phyloP scores from a whole-genome alignment of 2,888 invertebrate species.

The Helleia helle region DNA sequence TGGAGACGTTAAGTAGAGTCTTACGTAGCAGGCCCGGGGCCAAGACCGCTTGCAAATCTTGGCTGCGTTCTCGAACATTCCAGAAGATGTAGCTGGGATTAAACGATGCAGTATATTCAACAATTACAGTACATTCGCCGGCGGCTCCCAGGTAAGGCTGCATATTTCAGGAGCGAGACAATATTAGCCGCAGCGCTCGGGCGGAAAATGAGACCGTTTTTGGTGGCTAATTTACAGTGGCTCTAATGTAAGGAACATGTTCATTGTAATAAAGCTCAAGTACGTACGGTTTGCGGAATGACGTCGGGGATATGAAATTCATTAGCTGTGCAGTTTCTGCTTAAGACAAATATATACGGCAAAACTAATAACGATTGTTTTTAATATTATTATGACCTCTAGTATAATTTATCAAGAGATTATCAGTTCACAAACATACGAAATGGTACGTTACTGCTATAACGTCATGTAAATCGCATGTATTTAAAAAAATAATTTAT shows the following conservation, averaged over 20 bases:
- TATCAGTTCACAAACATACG: too few relatives aligned
- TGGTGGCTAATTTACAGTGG: constrained; percentile 63
- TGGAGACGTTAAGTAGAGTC: constrained; percentile 48
- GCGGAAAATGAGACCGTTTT: constrained; percentile 74
- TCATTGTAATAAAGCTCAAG: constrained; percentile 40
- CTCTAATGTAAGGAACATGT: constrained; percentile 52
- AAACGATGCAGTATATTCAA: constrained; percentile 65
- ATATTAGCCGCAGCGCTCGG: constrained; percentile 74
- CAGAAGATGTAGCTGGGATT: constrained; percentile 66
- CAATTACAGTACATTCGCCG: constrained; percentile 63
- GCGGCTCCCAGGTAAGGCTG: constrained; percentile 60
- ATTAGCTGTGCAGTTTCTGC: constrained; percentile 41
- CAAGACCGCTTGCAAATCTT: constrained; percentile 66
- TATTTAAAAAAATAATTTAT: too few relatives aligned
- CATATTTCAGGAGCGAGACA: constrained; percentile 66
- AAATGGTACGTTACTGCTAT: too few relatives aligned
- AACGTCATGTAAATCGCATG: too few relatives aligned
- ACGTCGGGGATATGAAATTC: constrained; percentile 33
- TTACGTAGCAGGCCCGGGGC: constrained; percentile 64
- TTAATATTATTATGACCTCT: too few relatives aligned
- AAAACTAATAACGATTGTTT: too few relatives aligned
- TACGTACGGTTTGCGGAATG: constrained; percentile 32
- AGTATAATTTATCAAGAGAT: too few relatives aligned
- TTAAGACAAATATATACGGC: too few relatives aligned
- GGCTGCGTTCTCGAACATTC: constrained; percentile 68